phyloP scores from a whole-genome alignment of 92 coral and sea anemone species.

The Epizoanthus ramosus region DNA sequence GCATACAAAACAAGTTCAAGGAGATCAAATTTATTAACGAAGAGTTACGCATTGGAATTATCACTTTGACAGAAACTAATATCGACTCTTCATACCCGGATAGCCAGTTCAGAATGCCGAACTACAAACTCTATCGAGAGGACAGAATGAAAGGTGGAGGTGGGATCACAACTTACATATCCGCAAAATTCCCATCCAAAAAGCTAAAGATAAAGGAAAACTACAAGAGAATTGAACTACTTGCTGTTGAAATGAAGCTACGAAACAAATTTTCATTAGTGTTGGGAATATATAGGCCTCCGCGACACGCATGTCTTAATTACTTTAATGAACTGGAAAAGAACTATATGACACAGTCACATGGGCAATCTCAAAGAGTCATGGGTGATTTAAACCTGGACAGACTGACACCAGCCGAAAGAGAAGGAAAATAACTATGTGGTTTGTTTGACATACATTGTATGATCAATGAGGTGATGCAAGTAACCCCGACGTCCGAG shows the following conservation, averaged over 20 bases:
- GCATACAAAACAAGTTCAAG: slow-evolving; percentile 38
- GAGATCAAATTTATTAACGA: slow-evolving; percentile 45
- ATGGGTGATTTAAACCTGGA: neutral
- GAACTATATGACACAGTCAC: slow-evolving; percentile 24
- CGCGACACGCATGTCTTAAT: too few relatives aligned
- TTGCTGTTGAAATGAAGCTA: too few relatives aligned
- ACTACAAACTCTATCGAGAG: slow-evolving; percentile 47
- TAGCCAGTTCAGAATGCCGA: slow-evolving; percentile 44
- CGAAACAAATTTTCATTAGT: too few relatives aligned
- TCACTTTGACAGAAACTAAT: slow-evolving; percentile 51
- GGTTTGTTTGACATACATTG: neutral
- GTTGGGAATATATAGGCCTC: too few relatives aligned
- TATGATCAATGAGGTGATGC: neutral
- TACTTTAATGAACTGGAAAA: slow-evolving; percentile 9
- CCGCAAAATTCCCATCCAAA: too few relatives aligned
- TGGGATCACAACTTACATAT: slow-evolving; percentile 18
- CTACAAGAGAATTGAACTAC: too few relatives aligned
- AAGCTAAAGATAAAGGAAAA: too few relatives aligned
- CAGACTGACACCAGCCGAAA: slow-evolving; percentile 32
- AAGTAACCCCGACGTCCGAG: neutral
- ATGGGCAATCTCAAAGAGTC: slow-evolving; percentile 37
- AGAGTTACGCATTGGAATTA: slow-evolving; percentile 11
- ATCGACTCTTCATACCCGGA: slow-evolving; percentile 48
- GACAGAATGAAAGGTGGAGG: slow-evolving; percentile 62
- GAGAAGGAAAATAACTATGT: slow-evolving; percentile 14